Base-by-base conservation (phyloP, 2,113 vertebrate genomes). In the Macrotis lagotis region DNA sequence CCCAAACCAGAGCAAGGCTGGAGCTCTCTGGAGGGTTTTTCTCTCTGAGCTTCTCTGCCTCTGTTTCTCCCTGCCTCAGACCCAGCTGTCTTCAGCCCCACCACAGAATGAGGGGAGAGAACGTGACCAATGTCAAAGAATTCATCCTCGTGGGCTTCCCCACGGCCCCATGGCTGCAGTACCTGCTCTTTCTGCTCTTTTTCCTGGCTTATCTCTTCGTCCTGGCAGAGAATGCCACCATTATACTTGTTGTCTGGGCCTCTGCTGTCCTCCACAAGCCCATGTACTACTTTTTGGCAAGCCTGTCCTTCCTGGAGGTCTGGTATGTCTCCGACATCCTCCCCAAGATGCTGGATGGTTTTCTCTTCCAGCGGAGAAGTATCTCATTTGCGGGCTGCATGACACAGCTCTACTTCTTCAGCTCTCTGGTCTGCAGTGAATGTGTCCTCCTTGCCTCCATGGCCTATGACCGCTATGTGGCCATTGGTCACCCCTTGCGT, bases 251-350 rank as follows among this genome's bases (percentile, higher is more conserved):
- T 51, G 91, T 98, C 52, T 96, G 94, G 92, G 50, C 74, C 91
- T 95, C 96, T 44, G 25, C 48, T 9, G 96, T 96, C 12, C 97
- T 98, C 19, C 98, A 98, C 48, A 97, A 93, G 6, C 97, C 98
- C 55, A 98, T 98, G 98, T 98, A 98, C 88, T 98, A 98, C 91
- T 98, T 98, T 48, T 93, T 98, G 52, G 94, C 95, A 48, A 98
- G 98, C 66, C 88, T 98, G 83, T 98, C 97, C 19, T 98, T 98
- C 50, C 55, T 97, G 11, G 98, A 98, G 52, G 92, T 96, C 25
- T 98, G 96, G 93, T 98, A 98, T 48, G 93, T 98, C 11, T 97
- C 98, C 0, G 95, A 96, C 49, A 97, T 97, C 1, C 83, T 98
- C 25, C 95, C 98, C 28, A 97, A 96, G 91, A 96, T 97, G 88